phyloP scores from a whole-genome alignment of 2,113 vertebrate genomes.

The Arenaria interpres region DNA sequence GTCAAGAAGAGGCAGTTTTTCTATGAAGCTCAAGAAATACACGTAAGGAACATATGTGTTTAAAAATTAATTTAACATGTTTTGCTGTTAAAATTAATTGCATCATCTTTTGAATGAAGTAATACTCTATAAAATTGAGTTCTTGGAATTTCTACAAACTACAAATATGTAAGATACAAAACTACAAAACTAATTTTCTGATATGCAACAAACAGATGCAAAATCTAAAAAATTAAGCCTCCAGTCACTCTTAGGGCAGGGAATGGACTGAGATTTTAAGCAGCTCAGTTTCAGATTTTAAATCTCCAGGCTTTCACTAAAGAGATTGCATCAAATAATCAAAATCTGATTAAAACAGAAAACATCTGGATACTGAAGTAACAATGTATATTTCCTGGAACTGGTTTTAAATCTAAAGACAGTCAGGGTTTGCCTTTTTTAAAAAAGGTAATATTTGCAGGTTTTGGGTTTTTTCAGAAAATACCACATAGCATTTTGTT shows the following conservation, averaged over 20 bases:
- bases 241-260: neutral
- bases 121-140: neutral
- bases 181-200: neutral
- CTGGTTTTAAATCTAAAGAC: neutral
- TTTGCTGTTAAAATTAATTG: neutral
- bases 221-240: neutral
- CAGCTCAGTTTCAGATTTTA: constrained; percentile 18
- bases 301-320: constrained; percentile 10
- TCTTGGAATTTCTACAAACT: neutral
- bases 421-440: neutral
- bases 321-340: neutral
- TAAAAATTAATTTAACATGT: neutral
- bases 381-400: neutral
- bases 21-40: neutral
- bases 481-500: neutral
- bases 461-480: neutral
- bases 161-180: neutral
- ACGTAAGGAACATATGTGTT: neutral
- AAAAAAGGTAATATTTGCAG: neutral
- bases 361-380: neutral
- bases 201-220: neutral
- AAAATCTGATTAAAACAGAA: constrained; percentile 43
- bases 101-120: neutral
- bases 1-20: neutral
- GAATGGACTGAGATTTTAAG: neutral